Evolutionary conservation across 2,888 invertebrate species (phyloP).

Genomic region (Rhyacophila evoluta): DNA sequence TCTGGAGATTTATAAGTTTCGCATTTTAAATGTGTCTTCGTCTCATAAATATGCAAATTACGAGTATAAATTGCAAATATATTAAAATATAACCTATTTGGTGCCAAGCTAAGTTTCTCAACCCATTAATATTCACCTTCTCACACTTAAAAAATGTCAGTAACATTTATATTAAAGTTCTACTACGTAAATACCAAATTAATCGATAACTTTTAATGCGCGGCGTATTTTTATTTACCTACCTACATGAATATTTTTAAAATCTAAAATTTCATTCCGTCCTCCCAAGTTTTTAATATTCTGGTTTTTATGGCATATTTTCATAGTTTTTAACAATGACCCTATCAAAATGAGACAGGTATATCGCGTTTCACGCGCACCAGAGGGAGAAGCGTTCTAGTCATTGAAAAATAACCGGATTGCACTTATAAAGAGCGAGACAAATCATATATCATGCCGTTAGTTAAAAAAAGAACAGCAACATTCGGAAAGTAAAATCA

Average conservation of each 20-base stretch:
- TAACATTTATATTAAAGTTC: too few species aligned
- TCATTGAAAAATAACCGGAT: conserved; percentile 24
- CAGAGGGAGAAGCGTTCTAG: not conserved
- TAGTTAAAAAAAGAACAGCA: not conserved
- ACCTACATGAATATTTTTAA: not conserved
- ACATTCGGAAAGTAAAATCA: not conserved
- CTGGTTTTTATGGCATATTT: conserved; percentile 20
- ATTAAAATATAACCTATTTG: too few species aligned
- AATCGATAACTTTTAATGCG: not conserved
- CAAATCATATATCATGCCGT: not conserved
- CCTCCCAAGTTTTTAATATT: not conserved
- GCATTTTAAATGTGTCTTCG: too few species aligned
- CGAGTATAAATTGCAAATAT: too few species aligned
- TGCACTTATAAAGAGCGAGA: conserved; percentile 19
- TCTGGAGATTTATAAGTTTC: too few species aligned
- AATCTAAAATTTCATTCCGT: not conserved
- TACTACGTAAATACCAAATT: too few species aligned
- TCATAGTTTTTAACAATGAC: conserved; percentile 24
- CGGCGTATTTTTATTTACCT: not conserved
- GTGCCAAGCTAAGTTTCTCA: too few species aligned
- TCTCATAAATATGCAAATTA: too few species aligned
- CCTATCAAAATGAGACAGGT: not conserved
- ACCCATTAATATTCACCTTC: too few species aligned
- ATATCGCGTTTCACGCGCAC: not conserved
- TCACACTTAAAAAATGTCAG: too few species aligned